These are phyloP conservation scores for Holacanthus passer DNA, from an alignment of 2,113 vertebrate genomes.

Conservation along the genomic window DNA sequence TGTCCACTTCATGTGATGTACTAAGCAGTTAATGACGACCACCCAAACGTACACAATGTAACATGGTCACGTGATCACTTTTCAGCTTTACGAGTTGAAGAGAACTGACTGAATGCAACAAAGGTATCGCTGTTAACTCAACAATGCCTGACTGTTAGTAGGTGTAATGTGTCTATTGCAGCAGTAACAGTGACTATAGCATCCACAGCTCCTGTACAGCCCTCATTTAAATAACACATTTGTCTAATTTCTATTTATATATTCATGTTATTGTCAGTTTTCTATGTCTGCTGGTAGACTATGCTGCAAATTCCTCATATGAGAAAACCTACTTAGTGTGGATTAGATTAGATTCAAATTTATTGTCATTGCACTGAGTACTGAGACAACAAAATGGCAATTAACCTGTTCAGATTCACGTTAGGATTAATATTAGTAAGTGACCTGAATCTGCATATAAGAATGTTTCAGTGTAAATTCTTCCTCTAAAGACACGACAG, in stretches of 20 bases:
- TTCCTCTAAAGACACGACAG: not conserved
- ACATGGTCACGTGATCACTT: not conserved
- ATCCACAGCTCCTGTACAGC: too few species aligned
- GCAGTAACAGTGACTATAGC: not conserved
- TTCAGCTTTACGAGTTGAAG: constrained; percentile 12
- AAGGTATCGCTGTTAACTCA: not conserved
- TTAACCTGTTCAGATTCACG: too few species aligned
- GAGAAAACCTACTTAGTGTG: too few species aligned
- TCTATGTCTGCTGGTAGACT: too few species aligned
- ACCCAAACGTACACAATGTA: not conserved
- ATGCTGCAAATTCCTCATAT: too few species aligned
- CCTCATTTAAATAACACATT: too few species aligned
- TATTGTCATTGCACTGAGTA: too few species aligned
- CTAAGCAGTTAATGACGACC: constrained; percentile 1
- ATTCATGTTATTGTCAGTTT: too few species aligned
- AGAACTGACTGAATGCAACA: not conserved
- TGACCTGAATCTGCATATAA: not conserved
- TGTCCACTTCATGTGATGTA: constrained; percentile 13
- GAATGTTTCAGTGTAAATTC: not conserved
- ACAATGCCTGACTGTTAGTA: not conserved
- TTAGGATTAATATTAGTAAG: not conserved
- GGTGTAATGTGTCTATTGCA: not conserved
- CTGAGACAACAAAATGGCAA: too few species aligned
- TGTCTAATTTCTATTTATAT: too few species aligned
- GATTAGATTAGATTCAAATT: too few species aligned